Percentiles rank a stretch among this genome's conserved stretches.
Evolutionary conservation across 2,797 vertebrate species (phyloP).

Genomic region (Cossypha polioptera): DNA sequence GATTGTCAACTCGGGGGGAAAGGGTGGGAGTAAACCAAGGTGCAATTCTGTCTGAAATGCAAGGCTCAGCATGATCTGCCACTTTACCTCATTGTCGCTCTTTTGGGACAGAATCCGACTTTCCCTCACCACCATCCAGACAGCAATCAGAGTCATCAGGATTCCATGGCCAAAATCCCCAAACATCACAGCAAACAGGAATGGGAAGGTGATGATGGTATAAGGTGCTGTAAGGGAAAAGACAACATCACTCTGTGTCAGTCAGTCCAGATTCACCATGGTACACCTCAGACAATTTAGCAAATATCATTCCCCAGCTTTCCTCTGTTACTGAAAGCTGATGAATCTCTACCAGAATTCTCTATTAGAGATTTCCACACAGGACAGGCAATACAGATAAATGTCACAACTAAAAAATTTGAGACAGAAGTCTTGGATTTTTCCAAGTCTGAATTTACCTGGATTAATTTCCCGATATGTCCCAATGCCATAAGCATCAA

Average conservation of each 20-base stretch:
- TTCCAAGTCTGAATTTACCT: slow-evolving; percentile 74
- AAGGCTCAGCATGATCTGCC: not conserved
- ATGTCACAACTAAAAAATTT: fast-evolving
- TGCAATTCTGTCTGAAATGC: not conserved
- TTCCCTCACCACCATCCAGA: slow-evolving; percentile 94
- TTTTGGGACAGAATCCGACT: slow-evolving; percentile 93
- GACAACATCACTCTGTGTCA: not conserved
- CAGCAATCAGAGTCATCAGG: slow-evolving; percentile 91
- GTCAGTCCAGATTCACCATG: not conserved
- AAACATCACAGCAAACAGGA: slow-evolving; percentile 99
- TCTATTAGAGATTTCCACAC: not conserved
- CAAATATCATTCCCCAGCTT: not conserved
- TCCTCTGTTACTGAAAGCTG: not conserved
- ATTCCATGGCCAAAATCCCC: slow-evolving; percentile 94
- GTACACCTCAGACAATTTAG: not conserved
- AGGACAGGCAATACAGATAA: not conserved
- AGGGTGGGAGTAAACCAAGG: not conserved
- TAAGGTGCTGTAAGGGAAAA: slow-evolving; percentile 86
- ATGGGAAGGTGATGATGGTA: slow-evolving; percentile 98
- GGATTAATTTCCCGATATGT: slow-evolving; percentile 97
- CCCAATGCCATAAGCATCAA: slow-evolving; percentile 96
- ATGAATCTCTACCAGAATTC: not conserved
- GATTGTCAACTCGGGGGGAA: not conserved
- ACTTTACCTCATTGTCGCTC: slow-evolving; percentile 92
- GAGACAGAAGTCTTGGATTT: not conserved